phyloP scores from a whole-genome alignment of 1,140 invertebrate species.

The Aphelenchoides avenae region DNA sequence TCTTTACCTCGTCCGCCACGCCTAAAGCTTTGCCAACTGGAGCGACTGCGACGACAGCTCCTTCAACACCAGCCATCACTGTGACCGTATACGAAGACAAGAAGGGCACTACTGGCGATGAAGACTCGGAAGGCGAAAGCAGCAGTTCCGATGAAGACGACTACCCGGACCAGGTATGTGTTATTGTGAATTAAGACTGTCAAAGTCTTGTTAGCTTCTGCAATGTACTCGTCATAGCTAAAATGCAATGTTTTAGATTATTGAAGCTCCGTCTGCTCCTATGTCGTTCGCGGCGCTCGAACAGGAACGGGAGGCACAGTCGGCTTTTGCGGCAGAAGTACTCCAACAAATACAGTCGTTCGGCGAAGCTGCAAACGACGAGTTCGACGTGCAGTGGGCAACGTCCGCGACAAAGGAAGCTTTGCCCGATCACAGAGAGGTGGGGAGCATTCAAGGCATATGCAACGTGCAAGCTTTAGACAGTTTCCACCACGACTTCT shows the following conservation, averaged over 20 bases:
- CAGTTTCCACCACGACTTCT: no score
- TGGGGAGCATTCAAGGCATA: constrained; percentile 2
- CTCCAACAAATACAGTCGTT: constrained; percentile 58
- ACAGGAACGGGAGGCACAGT: constrained; percentile 39
- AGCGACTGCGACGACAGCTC: neutral
- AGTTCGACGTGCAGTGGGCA: constrained; percentile 59
- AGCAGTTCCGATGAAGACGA: constrained; percentile 55
- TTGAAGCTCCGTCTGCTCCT: constrained; percentile 51
- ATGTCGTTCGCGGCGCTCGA: constrained; percentile 16
- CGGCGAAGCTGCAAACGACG: constrained; percentile 57
- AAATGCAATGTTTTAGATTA: constrained; percentile 28
- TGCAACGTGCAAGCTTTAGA: no score
- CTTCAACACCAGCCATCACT: constrained; percentile 27
- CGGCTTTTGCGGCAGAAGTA: constrained; percentile 41
- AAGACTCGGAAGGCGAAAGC: constrained; percentile 42
- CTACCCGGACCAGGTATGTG: constrained; percentile 50
- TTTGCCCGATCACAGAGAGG: no score
- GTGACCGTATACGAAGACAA: constrained; percentile 23
- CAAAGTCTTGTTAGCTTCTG: constrained; percentile 6
- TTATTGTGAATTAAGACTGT: neutral
- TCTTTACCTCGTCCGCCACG: neutral
- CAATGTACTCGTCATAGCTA: constrained; percentile 9
- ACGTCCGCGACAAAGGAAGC: constrained; percentile 12
- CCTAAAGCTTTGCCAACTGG: constrained; percentile 5
- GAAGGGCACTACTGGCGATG: constrained; percentile 7